These are phyloP conservation scores for Plecturocebus donacophilus DNA, from an alignment of 2,113 vertebrate species.

Conservation along the genomic window DNA sequence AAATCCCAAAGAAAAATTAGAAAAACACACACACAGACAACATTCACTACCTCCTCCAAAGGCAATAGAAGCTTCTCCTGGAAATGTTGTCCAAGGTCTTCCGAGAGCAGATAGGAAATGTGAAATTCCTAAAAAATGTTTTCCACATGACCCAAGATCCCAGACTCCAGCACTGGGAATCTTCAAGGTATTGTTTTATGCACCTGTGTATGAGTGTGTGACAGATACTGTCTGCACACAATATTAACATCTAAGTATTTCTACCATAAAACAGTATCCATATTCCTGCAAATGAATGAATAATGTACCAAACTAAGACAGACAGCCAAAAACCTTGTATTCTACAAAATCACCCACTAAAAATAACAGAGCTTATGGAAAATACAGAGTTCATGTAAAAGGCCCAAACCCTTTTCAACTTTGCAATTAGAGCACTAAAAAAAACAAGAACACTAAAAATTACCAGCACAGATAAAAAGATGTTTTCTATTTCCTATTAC, in stretches of 20 bases:
- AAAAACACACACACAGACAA: neutral
- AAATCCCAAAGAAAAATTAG: neutral
- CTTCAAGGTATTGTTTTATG: neutral
- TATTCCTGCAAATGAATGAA: neutral
- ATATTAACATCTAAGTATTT: neutral
- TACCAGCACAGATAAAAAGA: neutral
- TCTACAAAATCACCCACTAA: neutral
- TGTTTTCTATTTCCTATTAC: neutral
- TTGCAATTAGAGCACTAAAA: neutral
- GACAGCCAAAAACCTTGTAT: neutral
- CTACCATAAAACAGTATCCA: neutral
- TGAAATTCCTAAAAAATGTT: neutral
- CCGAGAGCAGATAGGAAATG: neutral
- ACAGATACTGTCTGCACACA: neutral
- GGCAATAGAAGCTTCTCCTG: neutral
- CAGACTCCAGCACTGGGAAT: neutral
- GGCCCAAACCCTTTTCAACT: neutral
- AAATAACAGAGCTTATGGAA: neutral
- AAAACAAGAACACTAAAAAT: conserved; percentile 27
- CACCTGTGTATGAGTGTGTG: neutral
- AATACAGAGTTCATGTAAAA: neutral
- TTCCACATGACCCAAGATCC: neutral
- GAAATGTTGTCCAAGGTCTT: neutral
- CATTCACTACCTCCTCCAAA: neutral
- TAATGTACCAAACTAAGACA: neutral